Conservation (phyloP, 2,113 vertebrate species). For the Sapayoa aenigma region DNA sequence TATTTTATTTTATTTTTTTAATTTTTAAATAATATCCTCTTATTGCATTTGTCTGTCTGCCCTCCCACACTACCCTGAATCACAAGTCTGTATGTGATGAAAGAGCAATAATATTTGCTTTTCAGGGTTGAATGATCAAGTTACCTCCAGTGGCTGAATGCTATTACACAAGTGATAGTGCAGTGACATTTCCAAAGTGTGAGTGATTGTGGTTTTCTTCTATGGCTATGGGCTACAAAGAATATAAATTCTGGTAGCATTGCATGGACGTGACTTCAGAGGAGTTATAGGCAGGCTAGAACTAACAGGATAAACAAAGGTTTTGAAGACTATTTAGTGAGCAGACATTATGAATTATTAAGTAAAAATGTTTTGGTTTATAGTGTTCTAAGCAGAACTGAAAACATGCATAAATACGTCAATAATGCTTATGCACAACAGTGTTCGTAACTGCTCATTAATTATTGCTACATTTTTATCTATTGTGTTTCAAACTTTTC, state of each 20-base stretch:
- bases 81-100: slow-evolving; percentile 11
- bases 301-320: neutral
- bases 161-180: slow-evolving; percentile 36
- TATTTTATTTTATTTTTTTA: neutral
- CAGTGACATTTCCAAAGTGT: slow-evolving; percentile 47
- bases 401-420: neutral
- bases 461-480: slow-evolving; percentile 6
- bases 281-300: neutral
- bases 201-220: slow-evolving; percentile 9
- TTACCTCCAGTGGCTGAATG: slow-evolving; percentile 36
- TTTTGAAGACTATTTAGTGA: neutral
- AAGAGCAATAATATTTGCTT: slow-evolving; percentile 61
- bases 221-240: neutral
- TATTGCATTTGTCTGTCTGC: slow-evolving; percentile 8
- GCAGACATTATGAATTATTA: slow-evolving; percentile 19
- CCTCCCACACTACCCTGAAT: slow-evolving; percentile 8
- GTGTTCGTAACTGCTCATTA: neutral
- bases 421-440: neutral
- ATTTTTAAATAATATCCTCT: neutral
- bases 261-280: neutral
- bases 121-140: slow-evolving; percentile 53
- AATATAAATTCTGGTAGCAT: neutral
- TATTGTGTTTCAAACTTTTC: neutral
- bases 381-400: neutral
- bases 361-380: neutral